Conservation (phyloP, 2,888 invertebrate genomes). For the Onchidella celtica region DNA sequence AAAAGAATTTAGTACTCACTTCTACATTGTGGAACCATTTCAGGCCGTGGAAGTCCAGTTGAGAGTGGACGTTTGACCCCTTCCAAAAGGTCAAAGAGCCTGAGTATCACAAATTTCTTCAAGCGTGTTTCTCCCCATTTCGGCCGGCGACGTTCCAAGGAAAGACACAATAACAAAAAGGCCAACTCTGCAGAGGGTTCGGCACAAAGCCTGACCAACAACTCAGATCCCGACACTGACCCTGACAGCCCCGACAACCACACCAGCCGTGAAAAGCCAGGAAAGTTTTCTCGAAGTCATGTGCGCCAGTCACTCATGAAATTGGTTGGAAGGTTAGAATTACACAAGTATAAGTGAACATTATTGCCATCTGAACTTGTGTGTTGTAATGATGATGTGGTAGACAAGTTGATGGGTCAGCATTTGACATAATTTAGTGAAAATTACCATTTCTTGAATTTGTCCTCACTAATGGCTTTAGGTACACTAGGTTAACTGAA, state of each 20-base stretch:
- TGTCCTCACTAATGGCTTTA: no score
- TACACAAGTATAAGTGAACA: background rate
- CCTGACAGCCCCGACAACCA: background rate
- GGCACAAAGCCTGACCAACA: slow-evolving; percentile 61
- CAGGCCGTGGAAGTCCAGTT: slow-evolving; percentile 31
- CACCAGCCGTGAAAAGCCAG: slow-evolving; percentile 54
- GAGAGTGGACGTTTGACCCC: slow-evolving; percentile 60
- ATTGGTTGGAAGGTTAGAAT: slow-evolving; percentile 60
- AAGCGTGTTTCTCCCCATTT: slow-evolving; percentile 69
- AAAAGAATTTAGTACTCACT: background rate
- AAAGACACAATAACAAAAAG: slow-evolving; percentile 57
- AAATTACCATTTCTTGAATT: no score
- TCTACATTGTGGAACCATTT: background rate
- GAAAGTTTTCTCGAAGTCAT: slow-evolving; percentile 64
- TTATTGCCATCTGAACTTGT: no score
- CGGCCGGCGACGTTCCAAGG: slow-evolving; percentile 57
- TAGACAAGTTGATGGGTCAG: no score
- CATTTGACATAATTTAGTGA: no score
- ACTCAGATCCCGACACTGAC: slow-evolving; percentile 42
- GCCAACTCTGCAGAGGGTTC: slow-evolving; percentile 64
- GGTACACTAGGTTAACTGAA: no score
- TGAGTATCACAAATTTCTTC: slow-evolving; percentile 76
- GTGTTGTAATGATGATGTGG: no score
- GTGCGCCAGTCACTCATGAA: slow-evolving; percentile 71
- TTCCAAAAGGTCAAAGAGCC: slow-evolving; percentile 71